Base-by-base conservation (phyloP, 2,888 invertebrate genomes). In the Eupithecia inturbata region DNA sequence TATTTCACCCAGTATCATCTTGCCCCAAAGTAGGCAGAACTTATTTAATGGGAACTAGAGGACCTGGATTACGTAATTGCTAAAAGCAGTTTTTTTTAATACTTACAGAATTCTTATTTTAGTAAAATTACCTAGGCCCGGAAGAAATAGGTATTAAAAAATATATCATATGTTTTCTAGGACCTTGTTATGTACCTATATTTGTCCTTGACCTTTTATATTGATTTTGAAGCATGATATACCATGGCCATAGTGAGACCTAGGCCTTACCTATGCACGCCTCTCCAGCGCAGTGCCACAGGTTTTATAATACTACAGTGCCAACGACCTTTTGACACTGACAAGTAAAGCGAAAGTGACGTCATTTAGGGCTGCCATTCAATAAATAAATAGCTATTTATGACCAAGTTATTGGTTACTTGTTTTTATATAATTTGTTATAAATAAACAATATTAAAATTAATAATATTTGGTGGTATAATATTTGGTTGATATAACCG, bases 281-380 rank as follows among this genome's bases (percentile, higher is more conserved):
- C 75, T 76, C 74, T 68, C 78, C n/a, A 74, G 70, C 67, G 63
- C 73, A 71, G 70, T 69, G 76, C 68, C 80, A 75, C n/a, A n/a
- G n/a, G n/a, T n/a, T n/a, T n/a, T n/a, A n/a, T n/a, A n/a, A n/a
- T n/a, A n/a, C n/a, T n/a, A n/a, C n/a, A n/a, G n/a, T n/a, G 76
- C 68, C 80, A 75, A 77, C 78, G 80, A 77, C 80, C 80, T 33
- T 79, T 79, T 79, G 78, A 80, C 80, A 80, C 74, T 80, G 78
- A 78, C 78, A 80, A 77, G 69, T 71, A 53, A 39, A 28, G 70
- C 72, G 71, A 57, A 72, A 75, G 74, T 80, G 76, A 80, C 76
- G 76, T 76, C 67, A 72, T 36, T n/a, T 49, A 80, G 80, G 80
- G 78, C 67, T 78, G 77, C 22, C 72, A 68, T 57, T 26, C 26